These are phyloP conservation scores for Caenorhabditis uteleia DNA, from an alignment of 2,888 invertebrate genomes.

Conservation along the genomic window DNA sequence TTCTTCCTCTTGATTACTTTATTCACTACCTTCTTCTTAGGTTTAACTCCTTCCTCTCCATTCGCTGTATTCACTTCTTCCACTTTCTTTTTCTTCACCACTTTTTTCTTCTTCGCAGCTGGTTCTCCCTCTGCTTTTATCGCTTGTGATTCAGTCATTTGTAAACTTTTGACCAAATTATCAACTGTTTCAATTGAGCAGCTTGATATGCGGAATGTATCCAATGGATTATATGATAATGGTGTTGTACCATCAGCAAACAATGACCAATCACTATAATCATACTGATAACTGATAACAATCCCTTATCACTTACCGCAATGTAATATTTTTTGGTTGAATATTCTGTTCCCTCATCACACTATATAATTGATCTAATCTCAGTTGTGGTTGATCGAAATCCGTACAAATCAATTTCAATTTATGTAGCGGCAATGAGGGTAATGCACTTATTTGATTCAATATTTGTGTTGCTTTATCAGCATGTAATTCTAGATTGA, in stretches of 20 bases:
- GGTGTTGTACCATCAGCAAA: slow-evolving; percentile 49
- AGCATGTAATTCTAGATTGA: slow-evolving; percentile 50
- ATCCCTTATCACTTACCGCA: slow-evolving; percentile 26
- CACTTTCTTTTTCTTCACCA: slow-evolving; percentile 40
- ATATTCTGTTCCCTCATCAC: slow-evolving; percentile 44
- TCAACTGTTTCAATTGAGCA: slow-evolving; percentile 53
- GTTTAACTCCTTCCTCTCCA: slow-evolving; percentile 17
- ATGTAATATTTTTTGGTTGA: slow-evolving; percentile 48
- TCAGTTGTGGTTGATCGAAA: slow-evolving; percentile 46
- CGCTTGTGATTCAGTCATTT: slow-evolving; percentile 26
- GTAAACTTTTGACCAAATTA: slow-evolving; percentile 35
- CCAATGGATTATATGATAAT: slow-evolving; percentile 42
- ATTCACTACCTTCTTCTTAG: slow-evolving; percentile 38
- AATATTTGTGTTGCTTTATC: slow-evolving; percentile 39
- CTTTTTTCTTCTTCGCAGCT: slow-evolving; percentile 34
- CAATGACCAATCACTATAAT: slow-evolving; percentile 49
- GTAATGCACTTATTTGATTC: slow-evolving; percentile 42
- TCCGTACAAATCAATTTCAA: slow-evolving; percentile 54
- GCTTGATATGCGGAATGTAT: slow-evolving; percentile 46
- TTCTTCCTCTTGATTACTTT: slow-evolving; percentile 39
- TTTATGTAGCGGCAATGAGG: slow-evolving; percentile 40
- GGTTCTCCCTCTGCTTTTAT: slow-evolving; percentile 5
- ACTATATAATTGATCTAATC: slow-evolving; percentile 42
- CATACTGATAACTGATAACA: not conserved
- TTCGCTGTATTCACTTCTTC: slow-evolving; percentile 15